Evolutionary conservation across 2,113 vertebrate genomes (phyloP), one percentile per base, ranked within the genome.

Genomic region (Carassius auratus): DNA sequence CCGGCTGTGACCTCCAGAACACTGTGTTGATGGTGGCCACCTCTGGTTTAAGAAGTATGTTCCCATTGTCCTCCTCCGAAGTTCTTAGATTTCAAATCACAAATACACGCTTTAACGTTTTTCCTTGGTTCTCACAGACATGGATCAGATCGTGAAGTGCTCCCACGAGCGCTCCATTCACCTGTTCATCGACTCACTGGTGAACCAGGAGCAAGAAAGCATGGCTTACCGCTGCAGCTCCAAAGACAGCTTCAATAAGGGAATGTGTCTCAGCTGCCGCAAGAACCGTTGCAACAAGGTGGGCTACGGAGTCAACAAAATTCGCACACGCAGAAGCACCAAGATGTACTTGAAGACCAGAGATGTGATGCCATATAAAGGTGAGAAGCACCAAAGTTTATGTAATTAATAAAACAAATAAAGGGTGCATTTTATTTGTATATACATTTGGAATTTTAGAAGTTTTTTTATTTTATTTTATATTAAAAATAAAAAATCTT

Each of bases 211-310:
- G 85, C 97, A 96, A 81, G 95, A 97, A 83, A 98, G 95, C 90
- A 92, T 96, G 94, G 97, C 96, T 0, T 99, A 96, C 87, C 96
- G 96, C 87, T 99, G 98, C 92, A 96, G 90, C 90, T 95, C 96
- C 36, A 97, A 95, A 87, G 96, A 98, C 23, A 90, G 96, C 84
- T 99, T 99, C 87, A 96, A 99, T 89, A 98, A 96, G 90, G 98
- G 98, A 0, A 92, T 98, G 80, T 99, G 98, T 81, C 94, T 99
- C 76, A 99, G 96, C 89, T 99, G 98, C 90, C 94, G 97, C 30
- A 99, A 98, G 93, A 99, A 99, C 90, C 97, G 98, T 81, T 99
- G 98, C 93, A 99, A 99, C 93, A 98, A 95, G 10, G 84, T 98
- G 73, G 98, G 98, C 87, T 99, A 99, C 50, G 96, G 96, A 83